These are phyloP conservation scores for Pelvicachromis taeniatus DNA, from an alignment of 2,113 vertebrate species.

Conservation along the genomic window DNA sequence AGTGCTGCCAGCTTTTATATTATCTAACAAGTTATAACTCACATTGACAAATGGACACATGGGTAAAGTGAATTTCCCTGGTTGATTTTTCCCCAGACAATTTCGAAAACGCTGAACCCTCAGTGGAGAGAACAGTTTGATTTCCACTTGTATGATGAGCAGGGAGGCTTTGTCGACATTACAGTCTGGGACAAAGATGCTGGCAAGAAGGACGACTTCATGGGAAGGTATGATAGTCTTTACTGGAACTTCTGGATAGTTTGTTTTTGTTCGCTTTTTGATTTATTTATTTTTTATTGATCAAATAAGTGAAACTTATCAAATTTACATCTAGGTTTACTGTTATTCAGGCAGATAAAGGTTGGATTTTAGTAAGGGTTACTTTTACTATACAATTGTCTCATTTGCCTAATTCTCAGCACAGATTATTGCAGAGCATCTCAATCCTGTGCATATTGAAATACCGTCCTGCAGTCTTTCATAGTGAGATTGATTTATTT, in stretches of 20 bases:
- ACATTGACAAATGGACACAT: neutral
- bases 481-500: neutral
- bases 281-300: neutral
- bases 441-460: neutral
- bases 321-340: neutral
- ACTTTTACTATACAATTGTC: neutral
- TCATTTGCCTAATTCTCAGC: neutral
- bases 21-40: neutral
- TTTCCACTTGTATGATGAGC: constrained; percentile 94
- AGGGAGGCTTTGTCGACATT: constrained; percentile 89
- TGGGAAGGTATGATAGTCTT: constrained; percentile 85
- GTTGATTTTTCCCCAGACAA: constrained; percentile 72
- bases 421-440: neutral
- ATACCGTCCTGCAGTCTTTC: neutral
- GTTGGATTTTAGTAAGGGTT: neutral
- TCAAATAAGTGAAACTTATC: no score
- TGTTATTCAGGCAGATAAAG: neutral
- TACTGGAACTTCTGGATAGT: neutral
- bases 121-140: constrained; percentile 99
- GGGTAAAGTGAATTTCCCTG: neutral
- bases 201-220: constrained; percentile 95
- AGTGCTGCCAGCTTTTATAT: neutral
- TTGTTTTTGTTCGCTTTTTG: neutral
- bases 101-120: constrained; percentile 93
- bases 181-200: constrained; percentile 96